phyloP scores from a whole-genome alignment of 2,888 invertebrate species.

The Chymomyza amoena region DNA sequence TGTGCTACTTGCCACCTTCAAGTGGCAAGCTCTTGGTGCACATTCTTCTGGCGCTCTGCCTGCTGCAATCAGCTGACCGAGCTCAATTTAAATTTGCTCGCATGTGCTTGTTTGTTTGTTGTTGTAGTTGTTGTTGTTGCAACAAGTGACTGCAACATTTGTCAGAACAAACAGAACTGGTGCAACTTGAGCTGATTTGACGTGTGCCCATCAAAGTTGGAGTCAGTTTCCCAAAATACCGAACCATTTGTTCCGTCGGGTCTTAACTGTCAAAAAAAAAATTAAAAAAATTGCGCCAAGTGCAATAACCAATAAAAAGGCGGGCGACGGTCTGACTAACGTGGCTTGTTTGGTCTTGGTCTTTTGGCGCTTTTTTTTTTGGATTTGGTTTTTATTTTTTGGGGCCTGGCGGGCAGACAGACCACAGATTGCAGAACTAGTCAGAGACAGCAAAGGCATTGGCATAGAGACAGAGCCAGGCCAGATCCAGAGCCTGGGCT shows the following conservation, averaged over 20 bases:
- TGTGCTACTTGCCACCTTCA: conserved; percentile 43
- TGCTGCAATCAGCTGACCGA: too few relatives aligned
- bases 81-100: too few relatives aligned
- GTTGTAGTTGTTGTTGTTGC: background rate
- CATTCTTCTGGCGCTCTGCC: background rate
- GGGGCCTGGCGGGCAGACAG: background rate
- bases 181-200: conserved; percentile 11
- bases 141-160: background rate
- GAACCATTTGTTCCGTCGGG: background rate
- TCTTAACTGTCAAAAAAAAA: conserved; percentile 1
- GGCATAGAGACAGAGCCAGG: conserved; percentile 5
- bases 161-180: background rate
- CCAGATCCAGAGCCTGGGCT: conserved; percentile 3
- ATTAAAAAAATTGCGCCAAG: conserved; percentile 13
- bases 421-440: background rate
- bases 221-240: background rate
- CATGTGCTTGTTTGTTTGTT: background rate
- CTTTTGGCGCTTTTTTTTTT: background rate
- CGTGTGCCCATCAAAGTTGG: conserved; percentile 44
- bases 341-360: background rate
- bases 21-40: background rate
- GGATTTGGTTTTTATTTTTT: background rate
- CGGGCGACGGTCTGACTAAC: background rate
- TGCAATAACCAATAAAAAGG: conserved; percentile 9
- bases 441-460: background rate